Evolutionary conservation across 2,888 invertebrate species (phyloP).

Genomic region (Acrobasis consociella): DNA sequence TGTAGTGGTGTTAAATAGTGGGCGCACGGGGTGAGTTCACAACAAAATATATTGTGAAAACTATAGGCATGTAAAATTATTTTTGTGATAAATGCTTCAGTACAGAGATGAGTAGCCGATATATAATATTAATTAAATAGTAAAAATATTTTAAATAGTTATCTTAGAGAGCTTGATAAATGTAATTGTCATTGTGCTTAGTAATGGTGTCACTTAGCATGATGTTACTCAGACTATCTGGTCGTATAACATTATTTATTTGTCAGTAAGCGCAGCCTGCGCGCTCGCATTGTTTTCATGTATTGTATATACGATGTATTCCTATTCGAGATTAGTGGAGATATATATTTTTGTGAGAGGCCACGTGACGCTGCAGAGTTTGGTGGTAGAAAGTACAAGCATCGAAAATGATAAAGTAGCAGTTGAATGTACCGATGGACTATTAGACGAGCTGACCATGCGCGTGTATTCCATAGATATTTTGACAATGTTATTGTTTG

Average conservation of each 20-base stretch:
- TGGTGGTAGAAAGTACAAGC: slow-evolving; percentile 33
- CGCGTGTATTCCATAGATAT: slow-evolving; percentile 46
- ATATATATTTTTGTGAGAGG: slow-evolving; percentile 54
- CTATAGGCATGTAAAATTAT: slow-evolving; percentile 40
- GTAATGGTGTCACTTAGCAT: slow-evolving; percentile 74
- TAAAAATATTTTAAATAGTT: slow-evolving; percentile 67
- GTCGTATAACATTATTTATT: slow-evolving; percentile 55
- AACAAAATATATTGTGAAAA: slow-evolving; percentile 18
- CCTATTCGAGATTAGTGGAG: slow-evolving; percentile 58
- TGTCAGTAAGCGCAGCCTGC: slow-evolving; percentile 35
- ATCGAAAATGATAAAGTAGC: slow-evolving; percentile 31
- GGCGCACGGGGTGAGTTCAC: slow-evolving; percentile 13
- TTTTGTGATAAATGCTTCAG: slow-evolving; percentile 73
- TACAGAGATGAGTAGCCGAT: slow-evolving; percentile 75
- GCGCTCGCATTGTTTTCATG: slow-evolving; percentile 36
- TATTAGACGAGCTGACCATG: slow-evolving; percentile 28
- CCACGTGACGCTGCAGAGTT: slow-evolving; percentile 40
- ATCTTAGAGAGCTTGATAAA: slow-evolving; percentile 79
- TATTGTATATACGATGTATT: slow-evolving; percentile 52
- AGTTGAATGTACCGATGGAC: slow-evolving; percentile 24
- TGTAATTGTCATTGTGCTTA: slow-evolving; percentile 82
- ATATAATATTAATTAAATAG: slow-evolving; percentile 69
- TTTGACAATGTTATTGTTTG: slow-evolving; percentile 64
- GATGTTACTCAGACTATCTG: slow-evolving; percentile 70
- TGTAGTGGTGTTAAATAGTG: slow-evolving; percentile 9